Conservation (phyloP, 2,797 vertebrate species). For the Cottoperca gobio region DNA sequence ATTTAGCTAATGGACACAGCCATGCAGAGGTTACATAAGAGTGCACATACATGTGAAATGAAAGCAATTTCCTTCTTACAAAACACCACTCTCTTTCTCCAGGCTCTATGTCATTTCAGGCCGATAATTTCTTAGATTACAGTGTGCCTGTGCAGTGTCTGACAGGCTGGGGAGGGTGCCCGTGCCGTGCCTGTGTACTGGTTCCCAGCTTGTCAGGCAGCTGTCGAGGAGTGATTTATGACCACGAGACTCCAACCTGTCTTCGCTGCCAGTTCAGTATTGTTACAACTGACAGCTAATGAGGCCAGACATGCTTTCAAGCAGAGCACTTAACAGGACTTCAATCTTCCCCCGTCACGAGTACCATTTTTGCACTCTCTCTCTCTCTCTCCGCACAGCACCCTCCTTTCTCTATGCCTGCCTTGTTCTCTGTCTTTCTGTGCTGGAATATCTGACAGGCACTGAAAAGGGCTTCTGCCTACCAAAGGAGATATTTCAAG, state of each 20-base stretch:
- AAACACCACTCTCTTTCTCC: conserved; percentile 48
- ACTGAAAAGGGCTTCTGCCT: conserved; percentile 62
- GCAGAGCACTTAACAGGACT: conserved; percentile 86
- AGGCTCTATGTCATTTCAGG: conserved; percentile 50
- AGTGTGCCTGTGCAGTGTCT: conserved; percentile 61
- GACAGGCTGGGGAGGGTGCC: conserved; percentile 64
- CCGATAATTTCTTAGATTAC: conserved; percentile 68
- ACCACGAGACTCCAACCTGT: conserved; percentile 91
- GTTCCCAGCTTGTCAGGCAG: conserved; percentile 89
- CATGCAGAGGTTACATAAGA: conserved; percentile 23
- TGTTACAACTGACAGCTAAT: conserved; percentile 98
- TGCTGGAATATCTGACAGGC: conserved; percentile 72
- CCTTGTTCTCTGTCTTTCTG: conserved; percentile 75
- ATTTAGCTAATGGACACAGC: conserved; percentile 75
- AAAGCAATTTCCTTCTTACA: conserved; percentile 57
- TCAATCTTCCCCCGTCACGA: conserved; percentile 82
- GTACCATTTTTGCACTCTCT: conserved; percentile 71
- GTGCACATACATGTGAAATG: conserved; percentile 35
- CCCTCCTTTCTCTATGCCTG: conserved; percentile 63
- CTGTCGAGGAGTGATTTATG: conserved; percentile 95
- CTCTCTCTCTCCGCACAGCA: conserved; percentile 31
- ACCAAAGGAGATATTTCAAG: conserved; percentile 63
- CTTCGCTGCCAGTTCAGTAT: conserved; percentile 96
- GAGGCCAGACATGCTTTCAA: conserved; percentile 91
- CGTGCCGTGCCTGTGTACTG: conserved; percentile 78